phyloP scores from a whole-genome alignment of 2,113 vertebrate species.

The Oxyruncus cristatus region DNA sequence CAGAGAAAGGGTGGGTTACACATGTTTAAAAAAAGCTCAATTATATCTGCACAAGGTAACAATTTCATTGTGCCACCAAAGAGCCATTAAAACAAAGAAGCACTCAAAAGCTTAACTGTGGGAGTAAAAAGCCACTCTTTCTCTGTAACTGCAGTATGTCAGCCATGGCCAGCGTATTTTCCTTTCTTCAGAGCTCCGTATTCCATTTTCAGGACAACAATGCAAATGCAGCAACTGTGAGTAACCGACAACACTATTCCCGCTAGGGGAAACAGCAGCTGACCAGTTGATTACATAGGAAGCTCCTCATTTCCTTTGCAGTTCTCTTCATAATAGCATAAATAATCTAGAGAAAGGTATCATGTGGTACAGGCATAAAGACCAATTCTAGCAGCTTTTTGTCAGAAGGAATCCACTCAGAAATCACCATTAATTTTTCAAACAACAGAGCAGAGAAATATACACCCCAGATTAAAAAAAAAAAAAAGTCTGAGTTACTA shows the following conservation, averaged over 20 bases:
- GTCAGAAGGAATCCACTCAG: not conserved
- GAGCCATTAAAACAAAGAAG: not conserved
- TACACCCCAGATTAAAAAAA: not conserved
- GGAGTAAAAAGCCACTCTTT: not conserved
- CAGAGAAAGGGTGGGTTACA: not conserved
- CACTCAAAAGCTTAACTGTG: not conserved
- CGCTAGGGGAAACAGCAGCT: constrained; percentile 13
- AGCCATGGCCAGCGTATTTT: not conserved
- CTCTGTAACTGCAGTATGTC: not conserved
- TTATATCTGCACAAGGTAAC: not conserved
- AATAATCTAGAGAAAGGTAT: not conserved
- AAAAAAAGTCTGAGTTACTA: not conserved
- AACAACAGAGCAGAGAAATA: not conserved
- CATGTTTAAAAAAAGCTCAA: not conserved
- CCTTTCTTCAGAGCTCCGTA: not conserved
- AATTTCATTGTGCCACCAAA: not conserved
- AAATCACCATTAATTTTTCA: not conserved
- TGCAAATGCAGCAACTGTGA: not conserved
- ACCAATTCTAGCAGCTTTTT: not conserved
- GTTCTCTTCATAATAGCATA: constrained; percentile 17
- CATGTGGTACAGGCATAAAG: not conserved
- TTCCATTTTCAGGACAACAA: not conserved
- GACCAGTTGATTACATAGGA: constrained; percentile 59
- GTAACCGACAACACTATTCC: not conserved
- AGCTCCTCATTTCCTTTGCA: constrained; percentile 59